Base-by-base conservation (phyloP, 2,797 vertebrate genomes). In the Chelmon rostratus region DNA sequence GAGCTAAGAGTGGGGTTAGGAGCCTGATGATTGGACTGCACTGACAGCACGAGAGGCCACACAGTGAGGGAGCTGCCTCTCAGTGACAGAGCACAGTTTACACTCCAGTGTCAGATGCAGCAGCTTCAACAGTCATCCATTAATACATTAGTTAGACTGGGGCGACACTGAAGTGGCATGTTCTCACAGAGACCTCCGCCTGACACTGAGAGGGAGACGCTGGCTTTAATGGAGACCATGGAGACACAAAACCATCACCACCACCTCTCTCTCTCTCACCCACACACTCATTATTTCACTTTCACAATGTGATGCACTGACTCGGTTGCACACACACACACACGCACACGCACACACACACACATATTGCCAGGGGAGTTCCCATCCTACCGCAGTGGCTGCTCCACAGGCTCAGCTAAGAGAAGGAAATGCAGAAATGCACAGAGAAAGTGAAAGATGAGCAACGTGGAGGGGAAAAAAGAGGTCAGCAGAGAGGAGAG, bases 371-470 rank as follows among this genome's bases (percentile, higher is more conserved):
- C 93, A 94, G 93, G 89, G 89, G 89, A 92, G 93, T 93, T 91
- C 91, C 93, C 90, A 88, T 96, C 96, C 95, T 96, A 96, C 96
- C 96, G 95, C 95, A 95, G 92, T 81, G 95, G 91, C 90, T 95
- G 95, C 92, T 96, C 96, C 95, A 95, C 90, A 91, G 95, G 95
- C 93, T 96, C 96, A 93, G 96, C 96, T 96, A 92, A 91, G 93
- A 95, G 90, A 95, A 80, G 83, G 88, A 93, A 90, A 95, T 71
- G 94, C 91, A 95, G 93, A 94, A 91, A 95, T 68, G 92, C 82
- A 94, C 84, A 96, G 91, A 94, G 90, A 95, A 88, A 94, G 90
- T 89, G 86, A 94, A 89, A 93, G 92, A 90, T 91, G 89, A 94
- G 92, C 92, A 92, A 89, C 84, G 73, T 81, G 81, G 63, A 89